These are phyloP conservation scores for Delphinapterus leucas DNA, from an alignment of 2,113 vertebrate species.

Conservation along the genomic window DNA sequence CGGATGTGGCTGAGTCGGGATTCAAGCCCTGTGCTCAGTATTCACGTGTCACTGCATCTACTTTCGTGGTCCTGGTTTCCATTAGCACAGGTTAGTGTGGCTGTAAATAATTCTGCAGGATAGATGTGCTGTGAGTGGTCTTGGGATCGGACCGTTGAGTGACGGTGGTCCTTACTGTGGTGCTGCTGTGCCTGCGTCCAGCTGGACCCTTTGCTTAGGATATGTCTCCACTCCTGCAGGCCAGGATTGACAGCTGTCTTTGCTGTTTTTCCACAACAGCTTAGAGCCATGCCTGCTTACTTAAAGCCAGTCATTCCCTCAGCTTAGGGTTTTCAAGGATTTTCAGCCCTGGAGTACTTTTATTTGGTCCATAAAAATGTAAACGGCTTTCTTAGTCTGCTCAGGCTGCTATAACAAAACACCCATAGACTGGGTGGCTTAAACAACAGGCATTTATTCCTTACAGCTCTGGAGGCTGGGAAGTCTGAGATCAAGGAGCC, in stretches of 20 bases:
- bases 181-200: not conserved
- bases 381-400: not conserved
- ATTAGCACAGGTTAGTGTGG: not conserved
- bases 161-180: not conserved
- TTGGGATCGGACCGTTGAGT: not conserved
- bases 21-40: fast-evolving
- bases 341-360: not conserved
- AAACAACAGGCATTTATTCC: not conserved
- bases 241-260: not conserved
- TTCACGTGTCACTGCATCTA: not conserved
- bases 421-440: not conserved
- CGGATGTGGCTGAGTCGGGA: fast-evolving
- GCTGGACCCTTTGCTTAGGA: not conserved
- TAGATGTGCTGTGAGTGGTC: not conserved
- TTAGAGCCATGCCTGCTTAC: not conserved
- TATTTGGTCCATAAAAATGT: not conserved
- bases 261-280: not conserved
- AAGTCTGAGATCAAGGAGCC: not conserved
- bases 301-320: not conserved
- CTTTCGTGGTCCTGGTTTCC: not conserved
- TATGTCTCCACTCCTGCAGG: not conserved
- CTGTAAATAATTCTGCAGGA: not conserved
- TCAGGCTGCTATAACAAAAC: not conserved
- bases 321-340: not conserved
- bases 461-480: not conserved